Conservation (phyloP, 2,113 vertebrate genomes). For the Willisornis vidua region DNA sequence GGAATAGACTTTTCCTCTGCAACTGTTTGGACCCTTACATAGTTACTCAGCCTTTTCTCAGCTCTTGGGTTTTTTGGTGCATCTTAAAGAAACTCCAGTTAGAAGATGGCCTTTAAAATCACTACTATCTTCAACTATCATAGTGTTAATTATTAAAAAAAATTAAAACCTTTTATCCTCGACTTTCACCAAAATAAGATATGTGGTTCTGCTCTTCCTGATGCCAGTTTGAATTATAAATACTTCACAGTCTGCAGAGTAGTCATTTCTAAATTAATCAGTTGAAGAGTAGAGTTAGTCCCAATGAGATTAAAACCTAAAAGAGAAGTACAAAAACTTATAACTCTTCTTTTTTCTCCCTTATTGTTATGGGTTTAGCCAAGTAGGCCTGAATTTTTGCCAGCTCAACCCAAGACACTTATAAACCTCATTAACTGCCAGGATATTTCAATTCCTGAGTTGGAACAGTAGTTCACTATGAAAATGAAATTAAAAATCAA, state of each 20-base stretch:
- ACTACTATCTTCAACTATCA: background rate
- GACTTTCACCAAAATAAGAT: background rate
- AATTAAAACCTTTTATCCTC: background rate
- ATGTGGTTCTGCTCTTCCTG: background rate
- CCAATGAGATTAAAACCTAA: background rate
- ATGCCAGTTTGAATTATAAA: background rate
- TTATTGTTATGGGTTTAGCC: background rate
- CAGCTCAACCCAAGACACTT: too few relatives aligned
- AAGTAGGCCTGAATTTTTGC: too few relatives aligned
- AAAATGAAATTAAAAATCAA: conserved; percentile 20
- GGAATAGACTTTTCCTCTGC: background rate
- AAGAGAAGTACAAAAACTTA: background rate
- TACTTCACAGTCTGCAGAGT: background rate
- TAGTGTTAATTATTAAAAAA: background rate
- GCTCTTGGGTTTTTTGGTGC: background rate
- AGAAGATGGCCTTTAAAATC: background rate
- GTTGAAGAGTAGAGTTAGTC: background rate
- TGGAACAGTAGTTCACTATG: background rate
- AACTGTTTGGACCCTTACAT: background rate
- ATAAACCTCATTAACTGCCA: background rate
- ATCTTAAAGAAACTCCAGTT: background rate
- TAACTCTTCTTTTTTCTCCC: background rate
- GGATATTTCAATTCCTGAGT: background rate
- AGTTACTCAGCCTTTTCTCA: background rate
- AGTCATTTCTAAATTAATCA: background rate